phyloP scores from a whole-genome alignment of 2,888 invertebrate genomes.

The Drosophila mulleri region DNA sequence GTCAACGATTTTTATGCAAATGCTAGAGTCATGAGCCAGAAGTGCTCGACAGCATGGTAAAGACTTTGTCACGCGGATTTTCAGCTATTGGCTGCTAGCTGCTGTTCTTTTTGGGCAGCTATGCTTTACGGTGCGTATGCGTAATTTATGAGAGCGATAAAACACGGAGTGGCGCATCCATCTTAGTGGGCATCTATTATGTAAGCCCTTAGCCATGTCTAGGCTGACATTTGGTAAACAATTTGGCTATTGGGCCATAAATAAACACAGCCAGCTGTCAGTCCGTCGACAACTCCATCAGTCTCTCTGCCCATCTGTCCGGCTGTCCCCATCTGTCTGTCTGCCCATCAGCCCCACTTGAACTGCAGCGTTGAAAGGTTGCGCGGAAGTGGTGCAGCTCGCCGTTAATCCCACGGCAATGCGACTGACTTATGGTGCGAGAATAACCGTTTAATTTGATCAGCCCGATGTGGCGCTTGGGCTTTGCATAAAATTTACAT shows the following conservation, averaged over 20 bases:
- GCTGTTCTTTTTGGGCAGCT: conserved; percentile 15
- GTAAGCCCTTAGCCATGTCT: conserved; percentile 21
- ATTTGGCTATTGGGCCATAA: conserved; percentile 56
- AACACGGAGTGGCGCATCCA: conserved; percentile 10
- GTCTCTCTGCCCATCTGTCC: background rate
- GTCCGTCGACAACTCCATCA: background rate
- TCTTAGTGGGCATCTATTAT: conserved; percentile 16
- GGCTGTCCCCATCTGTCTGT: background rate
- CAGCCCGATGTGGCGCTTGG: background rate
- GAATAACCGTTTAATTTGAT: conserved; percentile 69
- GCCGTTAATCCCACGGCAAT: conserved; percentile 8
- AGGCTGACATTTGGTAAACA: conserved; percentile 47
- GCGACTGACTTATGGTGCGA: conserved; percentile 51
- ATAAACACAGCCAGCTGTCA: conserved; percentile 27
- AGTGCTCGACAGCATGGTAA: conserved; percentile 17
- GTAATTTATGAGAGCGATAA: conserved; percentile 58
- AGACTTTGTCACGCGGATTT: conserved; percentile 16
- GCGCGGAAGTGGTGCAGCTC: conserved; percentile 55
- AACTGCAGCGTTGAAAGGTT: conserved; percentile 61
- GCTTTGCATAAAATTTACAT: conserved; percentile 65
- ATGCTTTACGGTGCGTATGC: conserved; percentile 49
- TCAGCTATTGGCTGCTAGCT: background rate
- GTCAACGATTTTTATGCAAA: conserved; percentile 27
- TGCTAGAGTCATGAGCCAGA: conserved; percentile 4
- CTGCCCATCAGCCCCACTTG: conserved; percentile 3